Evolutionary conservation across 2,888 invertebrate genomes (phyloP), one percentile per base, ranked within the genome.

Genomic region (Drosophila pseudotakahashii): DNA sequence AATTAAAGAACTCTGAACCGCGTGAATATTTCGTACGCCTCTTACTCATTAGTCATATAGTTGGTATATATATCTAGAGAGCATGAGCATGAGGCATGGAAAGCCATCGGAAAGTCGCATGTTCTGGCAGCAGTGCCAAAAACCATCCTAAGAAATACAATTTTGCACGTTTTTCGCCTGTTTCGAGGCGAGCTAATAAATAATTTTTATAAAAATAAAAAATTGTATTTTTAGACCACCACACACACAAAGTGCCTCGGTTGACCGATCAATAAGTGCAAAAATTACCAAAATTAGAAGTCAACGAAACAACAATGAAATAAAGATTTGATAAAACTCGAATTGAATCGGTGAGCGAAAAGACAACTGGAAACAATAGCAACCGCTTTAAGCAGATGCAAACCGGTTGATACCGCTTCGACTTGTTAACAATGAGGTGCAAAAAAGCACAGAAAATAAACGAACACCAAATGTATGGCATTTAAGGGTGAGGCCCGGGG

Each of bases 361-460:
- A 23, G 26, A 10, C 11, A 47, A 23, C 30, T 32, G n/a, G 37
- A 13, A 50, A 64, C 48, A 62, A 41, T 50, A 39, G 37, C 32
- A 61, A 64, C 67, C 50, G 63, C 63, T 62, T 74, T 59, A n/a
- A 78, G 64, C 68, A 57, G 62, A 68, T 47, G 48, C 37, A 45
- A 79, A 77, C 77, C 69, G 72, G 72, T 73, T 63, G 11, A 39
- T 39, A 68, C 69, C 52, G 70, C 69, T 53, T 61, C 32, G 44
- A 14, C 45, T 61, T 51, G 51, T 66, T 66, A 66, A 66, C 66
- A 66, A 66, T 70, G 55, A 63, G 53, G 75, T 55, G 68, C 68
- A 71, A 67, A 75, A 55, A 57, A 32, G 14, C 13, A 30, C 36
- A 19, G 11, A 41, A 59, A 32, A 50, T 0, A 39, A 52, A 52